These are phyloP conservation scores for Gnathonemus longibarbis DNA, from an alignment of 2,113 vertebrate genomes.

Conservation along the genomic window DNA sequence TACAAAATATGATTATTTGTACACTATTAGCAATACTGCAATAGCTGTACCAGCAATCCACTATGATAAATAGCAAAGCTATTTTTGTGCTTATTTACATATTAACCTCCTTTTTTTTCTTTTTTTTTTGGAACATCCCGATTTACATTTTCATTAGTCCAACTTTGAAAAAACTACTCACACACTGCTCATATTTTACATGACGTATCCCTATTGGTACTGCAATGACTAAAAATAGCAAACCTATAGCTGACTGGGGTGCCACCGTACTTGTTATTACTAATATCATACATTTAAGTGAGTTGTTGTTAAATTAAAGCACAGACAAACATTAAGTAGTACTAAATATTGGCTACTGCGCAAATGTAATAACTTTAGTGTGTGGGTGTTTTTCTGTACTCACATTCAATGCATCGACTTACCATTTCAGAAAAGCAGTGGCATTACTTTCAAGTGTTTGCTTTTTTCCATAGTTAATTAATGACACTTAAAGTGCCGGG, in stretches of 20 bases:
- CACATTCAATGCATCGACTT: not conserved
- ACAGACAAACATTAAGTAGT: not conserved
- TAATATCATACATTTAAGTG: not conserved
- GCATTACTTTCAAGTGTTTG: conserved; percentile 24
- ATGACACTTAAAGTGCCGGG: conserved; percentile 46
- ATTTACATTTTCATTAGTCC: not conserved
- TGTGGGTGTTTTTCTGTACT: not conserved
- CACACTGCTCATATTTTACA: not conserved
- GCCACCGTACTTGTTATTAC: not conserved
- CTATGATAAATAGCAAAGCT: not conserved
- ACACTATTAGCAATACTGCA: not conserved
- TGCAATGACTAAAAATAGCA: not conserved
- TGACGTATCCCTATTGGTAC: not conserved
- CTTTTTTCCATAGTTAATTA: conserved; percentile 33
- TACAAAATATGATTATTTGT: not conserved
- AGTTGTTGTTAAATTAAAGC: not conserved
- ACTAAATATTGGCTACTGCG: conserved; percentile 3
- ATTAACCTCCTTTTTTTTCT: not conserved
- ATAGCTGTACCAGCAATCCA: not conserved
- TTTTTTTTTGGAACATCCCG: not conserved
- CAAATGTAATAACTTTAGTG: not conserved
- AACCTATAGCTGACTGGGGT: not conserved
- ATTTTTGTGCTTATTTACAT: not conserved
- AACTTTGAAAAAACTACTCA: not conserved
- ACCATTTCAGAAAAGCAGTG: not conserved